Conservation (phyloP, 2,113 vertebrate species). For the Hemibagrus wyckioides region DNA sequence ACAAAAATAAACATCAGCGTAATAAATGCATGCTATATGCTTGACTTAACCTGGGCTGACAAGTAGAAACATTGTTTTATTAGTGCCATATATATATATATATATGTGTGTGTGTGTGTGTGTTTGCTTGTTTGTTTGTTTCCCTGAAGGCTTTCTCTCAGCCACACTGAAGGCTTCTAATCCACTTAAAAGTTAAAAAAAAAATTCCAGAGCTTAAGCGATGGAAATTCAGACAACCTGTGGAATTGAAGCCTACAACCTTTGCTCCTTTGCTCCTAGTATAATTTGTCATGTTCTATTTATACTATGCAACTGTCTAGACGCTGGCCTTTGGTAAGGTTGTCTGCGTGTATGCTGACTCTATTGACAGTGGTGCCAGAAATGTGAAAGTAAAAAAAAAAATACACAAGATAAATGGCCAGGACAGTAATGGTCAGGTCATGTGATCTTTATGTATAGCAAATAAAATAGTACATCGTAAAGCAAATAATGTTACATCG, state of each 20-base stretch:
- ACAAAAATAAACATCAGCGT: background rate
- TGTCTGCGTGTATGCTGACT: conserved; percentile 17
- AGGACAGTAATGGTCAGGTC: conserved; percentile 61
- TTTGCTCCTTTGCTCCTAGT: background rate
- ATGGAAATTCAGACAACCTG: background rate
- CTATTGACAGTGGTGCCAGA: conserved; percentile 36
- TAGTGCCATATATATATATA: no score
- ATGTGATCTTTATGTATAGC: conserved; percentile 47
- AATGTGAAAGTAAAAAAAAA: conserved; percentile 40
- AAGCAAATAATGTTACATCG: background rate
- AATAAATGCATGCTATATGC: background rate
- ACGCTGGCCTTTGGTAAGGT: background rate
- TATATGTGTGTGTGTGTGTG: no score
- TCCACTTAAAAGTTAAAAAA: background rate
- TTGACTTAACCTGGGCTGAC: no score
- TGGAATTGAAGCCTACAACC: background rate
- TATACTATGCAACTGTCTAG: background rate
- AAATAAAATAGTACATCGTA: conserved; percentile 30
- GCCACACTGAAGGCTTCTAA: background rate
- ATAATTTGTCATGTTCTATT: conserved; percentile 8
- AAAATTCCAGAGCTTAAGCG: background rate
- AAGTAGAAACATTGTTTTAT: no score
- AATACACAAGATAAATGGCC: conserved; percentile 37
- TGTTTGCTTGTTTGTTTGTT: background rate
- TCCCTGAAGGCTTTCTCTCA: background rate